Conservation (phyloP, 2,113 vertebrate species). For the Uropsilus gracilis region DNA sequence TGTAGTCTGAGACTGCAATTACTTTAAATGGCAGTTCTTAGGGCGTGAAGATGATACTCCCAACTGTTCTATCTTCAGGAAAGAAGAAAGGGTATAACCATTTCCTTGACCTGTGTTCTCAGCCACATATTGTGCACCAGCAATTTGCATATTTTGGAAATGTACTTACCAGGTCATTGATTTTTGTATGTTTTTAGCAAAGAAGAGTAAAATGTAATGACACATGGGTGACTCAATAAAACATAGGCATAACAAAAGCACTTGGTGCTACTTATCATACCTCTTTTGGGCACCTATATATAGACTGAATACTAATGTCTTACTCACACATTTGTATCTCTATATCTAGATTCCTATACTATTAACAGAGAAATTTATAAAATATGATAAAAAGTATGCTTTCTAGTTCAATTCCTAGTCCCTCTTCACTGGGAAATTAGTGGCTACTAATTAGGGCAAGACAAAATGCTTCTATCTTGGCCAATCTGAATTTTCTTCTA, state of each 20-base stretch:
- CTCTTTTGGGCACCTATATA: not conserved
- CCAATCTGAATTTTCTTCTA: not conserved
- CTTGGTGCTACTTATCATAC: not conserved
- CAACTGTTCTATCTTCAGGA: constrained; percentile 24
- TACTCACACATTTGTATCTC: not conserved
- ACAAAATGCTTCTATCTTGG: not conserved
- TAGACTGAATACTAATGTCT: not conserved
- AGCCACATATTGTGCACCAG: not conserved
- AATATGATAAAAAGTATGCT: not conserved
- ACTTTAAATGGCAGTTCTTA: constrained; percentile 52
- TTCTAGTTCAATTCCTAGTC: not conserved
- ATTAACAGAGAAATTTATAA: not conserved
- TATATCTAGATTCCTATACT: not conserved
- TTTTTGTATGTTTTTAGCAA: not conserved
- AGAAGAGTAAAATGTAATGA: constrained; percentile 25
- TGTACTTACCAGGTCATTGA: not conserved
- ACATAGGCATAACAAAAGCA: not conserved
- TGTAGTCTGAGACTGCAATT: not conserved
- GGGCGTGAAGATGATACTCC: not conserved
- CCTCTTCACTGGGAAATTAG: not conserved
- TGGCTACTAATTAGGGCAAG: not conserved
- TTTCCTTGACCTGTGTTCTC: constrained; percentile 34
- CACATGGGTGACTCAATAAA: not conserved
- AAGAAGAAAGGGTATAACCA: not conserved
- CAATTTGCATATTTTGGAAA: constrained; percentile 19